A percentile compares a stretch with the other conserved stretches of the same genome.
phyloP scores from a whole-genome alignment of 2,113 vertebrate genomes.

The Zapus hudsonius region DNA sequence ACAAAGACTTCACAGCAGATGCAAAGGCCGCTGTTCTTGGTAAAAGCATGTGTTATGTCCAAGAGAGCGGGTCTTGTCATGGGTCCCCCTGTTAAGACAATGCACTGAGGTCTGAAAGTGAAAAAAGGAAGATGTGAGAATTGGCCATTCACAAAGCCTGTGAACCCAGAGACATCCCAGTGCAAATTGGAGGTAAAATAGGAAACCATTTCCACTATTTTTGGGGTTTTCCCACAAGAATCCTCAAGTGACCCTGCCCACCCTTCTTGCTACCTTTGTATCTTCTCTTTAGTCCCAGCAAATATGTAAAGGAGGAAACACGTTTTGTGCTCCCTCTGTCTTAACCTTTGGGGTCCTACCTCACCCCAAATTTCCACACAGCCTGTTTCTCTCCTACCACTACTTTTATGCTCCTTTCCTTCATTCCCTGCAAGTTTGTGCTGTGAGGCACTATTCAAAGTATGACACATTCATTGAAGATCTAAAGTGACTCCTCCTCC shows the following conservation, averaged over 20 bases:
- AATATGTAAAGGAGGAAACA: not conserved
- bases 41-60: slow-evolving; percentile 93
- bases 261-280: not conserved
- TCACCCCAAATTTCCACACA: not conserved
- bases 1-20: slow-evolving; percentile 93
- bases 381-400: not conserved
- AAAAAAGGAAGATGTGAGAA: slow-evolving; percentile 23
- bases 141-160: not conserved
- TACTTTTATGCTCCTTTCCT: not conserved
- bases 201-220: not conserved
- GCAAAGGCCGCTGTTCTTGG: slow-evolving; percentile 95
- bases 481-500: not conserved
- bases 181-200: not conserved
- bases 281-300: not conserved
- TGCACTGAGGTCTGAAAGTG: slow-evolving; percentile 92
- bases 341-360: not conserved
- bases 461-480: not conserved
- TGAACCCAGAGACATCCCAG: not conserved
- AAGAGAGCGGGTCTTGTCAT: slow-evolving; percentile 93
- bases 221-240: slow-evolving; percentile 9
- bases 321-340: not conserved
- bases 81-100: slow-evolving; percentile 91
- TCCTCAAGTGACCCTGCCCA: not conserved
- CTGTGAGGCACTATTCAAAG: not conserved
- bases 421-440: not conserved